Percentiles rank a stretch among this genome's conserved stretches.
Evolutionary conservation across 2,113 vertebrate genomes (phyloP).

Genomic region (Anas platyrhynchos): DNA sequence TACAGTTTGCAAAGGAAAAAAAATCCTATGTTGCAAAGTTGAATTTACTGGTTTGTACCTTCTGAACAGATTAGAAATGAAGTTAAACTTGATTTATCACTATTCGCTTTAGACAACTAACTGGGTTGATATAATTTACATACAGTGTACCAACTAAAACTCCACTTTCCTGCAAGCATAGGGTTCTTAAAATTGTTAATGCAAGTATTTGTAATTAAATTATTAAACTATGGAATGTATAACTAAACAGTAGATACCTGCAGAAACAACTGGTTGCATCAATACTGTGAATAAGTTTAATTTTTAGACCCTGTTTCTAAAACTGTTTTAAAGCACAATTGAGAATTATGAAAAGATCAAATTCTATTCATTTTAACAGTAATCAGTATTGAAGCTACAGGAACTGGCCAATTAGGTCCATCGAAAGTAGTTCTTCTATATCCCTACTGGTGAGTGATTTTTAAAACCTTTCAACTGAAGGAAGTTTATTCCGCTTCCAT

Average conservation of each 20-base stretch:
- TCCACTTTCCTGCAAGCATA: slow-evolving; percentile 50
- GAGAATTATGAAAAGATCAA: slow-evolving; percentile 40
- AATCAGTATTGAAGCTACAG: slow-evolving; percentile 66
- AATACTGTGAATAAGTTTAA: slow-evolving; percentile 73
- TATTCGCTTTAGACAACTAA: slow-evolving; percentile 60
- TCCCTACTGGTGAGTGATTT: slow-evolving; percentile 49
- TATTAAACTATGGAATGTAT: slow-evolving; percentile 80
- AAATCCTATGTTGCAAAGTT: slow-evolving; percentile 23
- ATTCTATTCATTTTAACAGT: slow-evolving; percentile 59
- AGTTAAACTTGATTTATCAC: slow-evolving; percentile 70
- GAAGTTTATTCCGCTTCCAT: slow-evolving; percentile 63
- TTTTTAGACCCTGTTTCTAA: slow-evolving; percentile 70
- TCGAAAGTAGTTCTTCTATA: slow-evolving; percentile 52
- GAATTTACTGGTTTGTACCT: slow-evolving; percentile 65
- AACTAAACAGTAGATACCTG: slow-evolving; percentile 71
- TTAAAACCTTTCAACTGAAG: slow-evolving; percentile 65
- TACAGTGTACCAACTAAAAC: slow-evolving; percentile 66
- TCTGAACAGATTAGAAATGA: slow-evolving; percentile 67
- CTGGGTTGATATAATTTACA: slow-evolving; percentile 63
- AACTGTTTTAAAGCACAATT: slow-evolving; percentile 64
- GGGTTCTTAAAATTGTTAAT: slow-evolving; percentile 59
- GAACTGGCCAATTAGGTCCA: slow-evolving; percentile 69
- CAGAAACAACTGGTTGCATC: slow-evolving; percentile 71
- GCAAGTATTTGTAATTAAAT: slow-evolving; percentile 65
- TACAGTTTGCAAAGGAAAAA: slow-evolving; percentile 44